A percentile compares a stretch with the other conserved stretches of the same genome.
These are phyloP conservation scores for Lasioglossum oenotherae DNA, from an alignment of 2,888 invertebrate genomes.

Conservation along the genomic window DNA sequence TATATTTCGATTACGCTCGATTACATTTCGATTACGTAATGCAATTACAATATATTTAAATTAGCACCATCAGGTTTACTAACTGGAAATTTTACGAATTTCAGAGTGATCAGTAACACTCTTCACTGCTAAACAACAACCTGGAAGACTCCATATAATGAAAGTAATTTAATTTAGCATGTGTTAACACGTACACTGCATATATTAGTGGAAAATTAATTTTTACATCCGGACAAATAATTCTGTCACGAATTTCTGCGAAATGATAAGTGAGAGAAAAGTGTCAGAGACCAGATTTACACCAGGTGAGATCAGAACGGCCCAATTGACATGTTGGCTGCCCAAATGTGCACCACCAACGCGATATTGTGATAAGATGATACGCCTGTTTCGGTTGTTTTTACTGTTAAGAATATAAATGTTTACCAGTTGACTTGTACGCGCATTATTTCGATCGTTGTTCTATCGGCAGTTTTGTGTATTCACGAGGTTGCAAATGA, in stretches of 20 bases:
- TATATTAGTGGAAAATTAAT: not conserved
- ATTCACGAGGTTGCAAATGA: not conserved
- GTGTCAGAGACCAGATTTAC: not conserved
- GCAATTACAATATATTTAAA: no score
- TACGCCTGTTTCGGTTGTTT: constrained; percentile 14
- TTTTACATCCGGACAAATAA: not conserved
- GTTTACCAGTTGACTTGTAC: not conserved
- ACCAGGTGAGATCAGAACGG: not conserved
- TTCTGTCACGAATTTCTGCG: not conserved
- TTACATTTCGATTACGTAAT: no score
- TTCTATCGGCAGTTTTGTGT: not conserved
- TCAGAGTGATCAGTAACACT: no score
- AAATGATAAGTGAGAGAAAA: not conserved
- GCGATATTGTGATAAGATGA: constrained; percentile 9
- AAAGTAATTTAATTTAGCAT: no score
- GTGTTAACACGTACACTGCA: no score
- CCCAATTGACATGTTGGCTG: constrained; percentile 4
- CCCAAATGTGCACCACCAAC: constrained; percentile 1
- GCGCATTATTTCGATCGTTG: not conserved
- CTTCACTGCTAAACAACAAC: no score
- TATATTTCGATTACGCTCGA: no score
- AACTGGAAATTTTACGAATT: no score
- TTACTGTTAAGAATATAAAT: not conserved
- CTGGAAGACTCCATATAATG: no score
- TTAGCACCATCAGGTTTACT: no score